Evolutionary conservation across 92 coral and sea anemone species (phyloP), one percentile per base, ranked within the genome.

Genomic region (Porites cylindrica): DNA sequence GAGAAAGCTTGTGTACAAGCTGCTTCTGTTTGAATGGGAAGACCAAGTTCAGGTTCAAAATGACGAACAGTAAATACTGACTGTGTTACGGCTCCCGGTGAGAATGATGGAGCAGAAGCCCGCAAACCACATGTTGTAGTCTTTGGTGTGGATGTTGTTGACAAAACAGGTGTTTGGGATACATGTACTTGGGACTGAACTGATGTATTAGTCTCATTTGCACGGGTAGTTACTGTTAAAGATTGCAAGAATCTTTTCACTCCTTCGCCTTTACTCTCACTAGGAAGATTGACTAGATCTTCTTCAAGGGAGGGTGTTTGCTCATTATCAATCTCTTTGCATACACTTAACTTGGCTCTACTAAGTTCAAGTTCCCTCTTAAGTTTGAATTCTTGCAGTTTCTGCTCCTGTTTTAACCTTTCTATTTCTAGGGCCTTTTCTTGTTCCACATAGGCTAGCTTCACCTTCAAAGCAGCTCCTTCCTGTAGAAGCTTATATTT

Each of bases 31-130:
- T 10, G 76, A 72, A 58, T 54, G 86, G 76, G 84, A 64, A 82
- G 23, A 52, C 75, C 23, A 78, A 23, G 43, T 60, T 32, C 58
- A 43, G 38, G 71, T 7, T 78, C 59, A 47, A 64, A 60, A 32
- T 78, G 67, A 78, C 21, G 82, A 78, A 38, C 56, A 18, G 82
- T 50, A 78, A 29, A 64, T 47, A 32, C 82, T 23, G 72, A 17
- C 18, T 78, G 71, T 63, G 82, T 78, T 78, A 64, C 29, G 11
- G 71, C 60, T 62, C 38, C 60, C 18, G 82, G 12, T 43, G 60
- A 60, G 82, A 62, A 78, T 62, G 60, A 50, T 11, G 72, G 70
- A 24, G 72, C 54, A 38, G 82, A 8, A 23, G 50, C 66, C 7
- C 47, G 80, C 80, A 53, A 59, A 20, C 47, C 10, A 54, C 80